Evolutionary conservation across 2,797 vertebrate species (phyloP), one percentile per base, ranked within the genome.

Genomic region (Octomys mimax): DNA sequence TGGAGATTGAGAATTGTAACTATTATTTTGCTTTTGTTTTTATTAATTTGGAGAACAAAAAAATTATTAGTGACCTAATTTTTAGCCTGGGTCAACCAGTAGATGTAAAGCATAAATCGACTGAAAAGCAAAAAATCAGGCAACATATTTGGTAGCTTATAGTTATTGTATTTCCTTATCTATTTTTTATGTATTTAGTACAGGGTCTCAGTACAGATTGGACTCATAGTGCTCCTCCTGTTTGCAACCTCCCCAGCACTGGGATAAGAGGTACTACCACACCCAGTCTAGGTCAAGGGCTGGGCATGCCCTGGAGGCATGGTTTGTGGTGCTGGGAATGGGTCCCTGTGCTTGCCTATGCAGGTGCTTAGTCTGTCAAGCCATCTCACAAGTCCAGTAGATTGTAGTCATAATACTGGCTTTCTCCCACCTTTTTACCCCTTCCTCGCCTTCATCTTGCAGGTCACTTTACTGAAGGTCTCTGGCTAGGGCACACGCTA

Each of bases 31-130:
- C 75, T 91, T 82, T 49, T 75, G 31, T 31, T 49, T 11, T 46
- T 77, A 83, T 39, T 61, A 87, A 83, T 80, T 70, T 80, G 8
- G 52, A 92, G 59, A 92, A 54, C 46, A 77, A 94, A 22, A 33
- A 92, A 77, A 80, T 87, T 70, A 57, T 28, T 22, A 26, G 21
- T 57, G 42, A 12, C 52, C 33, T 28, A 84, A 71, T 80, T 85
- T 21, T 84, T 92, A 26, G 57, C 24, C 33, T 91, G 28, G 28
- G 4, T 28, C 21, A 84, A 21, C 64, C 42, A 59, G 14, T 68
- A 78, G 19, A 42, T 66, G 4, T 19, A 79, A 94, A 73, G 22
- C 33, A 66, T 80, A 70, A 22, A 75, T 46, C 68, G 49, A 21
- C 11, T 88, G 88, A 62, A 83, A 68, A 59, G 39, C 36, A 82